Conservation (phyloP, 2,888 invertebrate genomes). For the Hyposoter dolosus region DNA sequence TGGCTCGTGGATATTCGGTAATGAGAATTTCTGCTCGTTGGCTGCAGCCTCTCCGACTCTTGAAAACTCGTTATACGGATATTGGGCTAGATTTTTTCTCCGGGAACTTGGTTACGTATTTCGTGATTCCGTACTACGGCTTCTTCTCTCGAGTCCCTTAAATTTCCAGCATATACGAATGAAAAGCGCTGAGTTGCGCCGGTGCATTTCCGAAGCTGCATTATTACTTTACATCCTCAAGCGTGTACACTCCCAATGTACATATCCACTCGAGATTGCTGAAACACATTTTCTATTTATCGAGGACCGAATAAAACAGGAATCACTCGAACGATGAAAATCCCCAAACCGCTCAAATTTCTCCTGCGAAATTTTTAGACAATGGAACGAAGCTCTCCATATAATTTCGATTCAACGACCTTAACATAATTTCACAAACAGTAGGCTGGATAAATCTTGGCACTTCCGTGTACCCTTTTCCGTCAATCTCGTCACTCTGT, state of each 20-base stretch:
- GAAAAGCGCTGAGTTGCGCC: slow-evolving; percentile 20
- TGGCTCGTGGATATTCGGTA: slow-evolving; percentile 44
- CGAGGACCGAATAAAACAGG: neutral
- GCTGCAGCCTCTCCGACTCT: slow-evolving; percentile 68
- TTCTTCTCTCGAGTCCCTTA: slow-evolving; percentile 6
- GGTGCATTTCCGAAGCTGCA: slow-evolving; percentile 35
- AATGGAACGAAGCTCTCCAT: neutral
- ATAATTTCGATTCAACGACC: neutral
- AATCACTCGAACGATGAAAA: neutral
- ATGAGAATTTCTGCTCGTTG: slow-evolving; percentile 45
- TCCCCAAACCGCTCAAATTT: neutral
- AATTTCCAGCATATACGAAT: slow-evolving; percentile 20
- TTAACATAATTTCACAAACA: neutral
- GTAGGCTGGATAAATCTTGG: neutral
- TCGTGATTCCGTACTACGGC: slow-evolving; percentile 65
- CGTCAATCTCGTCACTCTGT: slow-evolving; percentile 9
- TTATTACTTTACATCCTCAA: slow-evolving; percentile 14
- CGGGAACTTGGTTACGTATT: slow-evolving; percentile 76
- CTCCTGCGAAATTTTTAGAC: neutral
- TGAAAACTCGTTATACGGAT: slow-evolving; percentile 75
- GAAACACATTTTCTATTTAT: neutral
- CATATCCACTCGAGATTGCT: neutral
- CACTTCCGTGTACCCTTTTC: slow-evolving; percentile 3
- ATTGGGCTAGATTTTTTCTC: slow-evolving; percentile 76
- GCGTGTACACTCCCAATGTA: slow-evolving; percentile 3